Conservation (phyloP, 1,140 invertebrate species). For the Rhagoletis zephyria region DNA sequence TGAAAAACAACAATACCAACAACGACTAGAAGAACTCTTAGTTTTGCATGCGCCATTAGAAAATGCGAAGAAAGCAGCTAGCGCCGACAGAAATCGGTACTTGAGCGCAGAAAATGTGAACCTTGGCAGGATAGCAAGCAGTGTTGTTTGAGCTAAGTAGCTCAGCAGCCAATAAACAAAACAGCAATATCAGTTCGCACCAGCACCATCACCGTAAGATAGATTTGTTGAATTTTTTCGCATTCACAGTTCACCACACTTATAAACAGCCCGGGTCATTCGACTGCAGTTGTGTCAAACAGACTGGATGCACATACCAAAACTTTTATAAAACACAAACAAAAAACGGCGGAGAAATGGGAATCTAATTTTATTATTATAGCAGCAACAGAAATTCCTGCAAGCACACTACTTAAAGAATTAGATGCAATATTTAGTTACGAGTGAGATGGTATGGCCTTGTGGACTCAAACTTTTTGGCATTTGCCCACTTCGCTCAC, state of each 20-base stretch:
- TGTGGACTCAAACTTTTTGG: background rate
- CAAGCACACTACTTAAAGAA: slow-evolving; percentile 25
- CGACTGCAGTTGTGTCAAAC: too few relatives aligned
- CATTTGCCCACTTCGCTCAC: background rate
- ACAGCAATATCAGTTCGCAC: background rate
- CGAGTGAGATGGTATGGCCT: background rate
- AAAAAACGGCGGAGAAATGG: background rate
- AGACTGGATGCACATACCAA: too few relatives aligned
- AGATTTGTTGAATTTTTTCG: background rate
- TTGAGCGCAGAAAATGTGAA: background rate
- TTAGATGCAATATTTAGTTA: background rate
- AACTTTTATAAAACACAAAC: too few relatives aligned
- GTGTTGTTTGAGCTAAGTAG: background rate
- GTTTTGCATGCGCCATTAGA: background rate
- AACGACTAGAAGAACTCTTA: background rate
- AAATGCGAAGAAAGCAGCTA: background rate
- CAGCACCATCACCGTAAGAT: background rate
- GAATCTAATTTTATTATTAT: background rate
- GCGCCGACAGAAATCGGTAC: background rate
- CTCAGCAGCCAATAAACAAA: background rate
- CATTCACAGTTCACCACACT: slow-evolving; percentile 1
- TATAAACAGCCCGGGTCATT: slow-evolving; percentile 40
- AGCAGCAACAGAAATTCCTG: slow-evolving; percentile 29
- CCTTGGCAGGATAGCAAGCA: background rate
- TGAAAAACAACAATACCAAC: slow-evolving; percentile 8